Evolutionary conservation across 2,888 invertebrate species (phyloP), one percentile per base, ranked within the genome.

Genomic region (Escarpia spicata): DNA sequence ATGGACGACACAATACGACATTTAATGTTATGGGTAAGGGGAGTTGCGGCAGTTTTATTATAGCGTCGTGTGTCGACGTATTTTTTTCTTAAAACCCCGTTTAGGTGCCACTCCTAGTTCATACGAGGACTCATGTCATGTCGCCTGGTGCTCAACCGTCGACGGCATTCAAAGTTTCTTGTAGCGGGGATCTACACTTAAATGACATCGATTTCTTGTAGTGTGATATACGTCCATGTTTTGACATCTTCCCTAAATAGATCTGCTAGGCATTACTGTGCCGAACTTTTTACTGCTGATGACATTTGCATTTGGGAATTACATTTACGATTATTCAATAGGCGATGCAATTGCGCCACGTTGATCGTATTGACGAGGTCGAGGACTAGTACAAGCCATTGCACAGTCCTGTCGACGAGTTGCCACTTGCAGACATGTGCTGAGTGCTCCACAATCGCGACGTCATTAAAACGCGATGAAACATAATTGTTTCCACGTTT

Each of bases 311-410:
- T 75, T 75, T n/a, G 19, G 75, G 75, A 75, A 75, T 75, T 75
- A 75, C 75, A 75, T 75, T 75, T 26, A 75, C 52, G 75, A 75
- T 75, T 75, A 52, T 52, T 75, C 75, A 75, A 75, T 75, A 75
- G 75, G 19, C 75, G 75, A 75, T 75, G 75, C 75, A 75, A 26
- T 75, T n/a, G 75, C 75, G 26, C n/a, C 75, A 26, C 26, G 75
- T 75, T 75, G 15, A 75, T 75, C 75, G 75, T n/a, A 75, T 75
- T 75, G 75, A 75, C 75, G 75, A 75, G 75, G 19, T 75, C 75
- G 75, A 6, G n/a, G 75, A 19, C 75, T n/a, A n/a, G 26, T 19
- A 26, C 75, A 75, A 75, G 75, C 19, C 75, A 75, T 26, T 75
- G 75, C 75, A 75, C n/a, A 15, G 75, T 75, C n/a, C n/a, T 26